Conservation (phyloP, 2,797 vertebrate genomes). For the Leptodactylus fallax region DNA sequence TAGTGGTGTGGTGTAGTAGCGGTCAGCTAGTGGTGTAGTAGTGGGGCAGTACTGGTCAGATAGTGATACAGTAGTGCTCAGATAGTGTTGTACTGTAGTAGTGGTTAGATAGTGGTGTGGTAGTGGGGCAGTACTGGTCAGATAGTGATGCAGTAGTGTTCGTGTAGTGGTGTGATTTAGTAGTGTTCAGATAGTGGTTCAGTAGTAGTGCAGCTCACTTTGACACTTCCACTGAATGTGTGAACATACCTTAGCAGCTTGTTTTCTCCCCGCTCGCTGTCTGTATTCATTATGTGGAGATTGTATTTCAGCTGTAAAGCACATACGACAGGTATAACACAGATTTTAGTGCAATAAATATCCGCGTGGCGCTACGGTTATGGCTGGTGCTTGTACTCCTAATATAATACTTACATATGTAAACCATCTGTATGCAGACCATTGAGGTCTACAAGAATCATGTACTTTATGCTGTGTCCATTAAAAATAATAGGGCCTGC, state of each 20-base stretch:
- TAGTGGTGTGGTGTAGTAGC: too few relatives aligned
- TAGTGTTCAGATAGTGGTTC: background rate
- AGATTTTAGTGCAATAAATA: conserved; percentile 34
- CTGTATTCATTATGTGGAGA: background rate
- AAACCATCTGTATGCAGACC: conserved; percentile 43
- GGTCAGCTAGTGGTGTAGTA: too few relatives aligned
- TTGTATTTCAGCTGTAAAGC: background rate
- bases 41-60: too few relatives aligned
- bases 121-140: too few relatives aligned
- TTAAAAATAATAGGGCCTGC: conserved; percentile 62
- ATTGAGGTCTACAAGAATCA: conserved; percentile 24
- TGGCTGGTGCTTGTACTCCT: background rate
- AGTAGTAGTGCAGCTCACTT: background rate
- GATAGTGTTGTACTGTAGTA: background rate
- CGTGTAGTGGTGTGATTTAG: background rate
- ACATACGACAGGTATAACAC: conserved; percentile 4
- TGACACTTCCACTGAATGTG: background rate
- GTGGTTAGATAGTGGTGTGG: background rate
- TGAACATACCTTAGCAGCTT: background rate
- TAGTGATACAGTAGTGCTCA: background rate
- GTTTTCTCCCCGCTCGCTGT: background rate
- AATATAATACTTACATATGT: conserved; percentile 49
- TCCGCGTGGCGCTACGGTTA: background rate
- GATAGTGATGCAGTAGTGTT: background rate
- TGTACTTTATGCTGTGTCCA: conserved; percentile 59